A percentile compares a stretch with the other conserved stretches of the same genome.
Evolutionary conservation across 92 coral and sea anemone genomes (phyloP).

Genomic region (Scolanthus callimorphus): DNA sequence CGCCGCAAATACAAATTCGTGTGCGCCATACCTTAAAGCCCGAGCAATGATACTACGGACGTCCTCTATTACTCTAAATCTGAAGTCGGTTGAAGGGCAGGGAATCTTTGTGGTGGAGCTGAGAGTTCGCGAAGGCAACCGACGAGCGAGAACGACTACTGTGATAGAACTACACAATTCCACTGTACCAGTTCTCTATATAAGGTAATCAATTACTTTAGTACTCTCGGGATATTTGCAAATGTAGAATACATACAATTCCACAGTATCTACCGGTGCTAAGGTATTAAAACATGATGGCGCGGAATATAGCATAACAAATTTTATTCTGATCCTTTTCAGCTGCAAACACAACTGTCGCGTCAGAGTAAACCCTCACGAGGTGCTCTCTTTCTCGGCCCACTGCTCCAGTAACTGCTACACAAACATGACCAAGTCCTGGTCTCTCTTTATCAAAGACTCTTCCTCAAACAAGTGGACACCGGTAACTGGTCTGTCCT

Average conservation of each 20-base stretch:
- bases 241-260: too few relatives aligned
- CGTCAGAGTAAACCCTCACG: constrained; percentile 28
- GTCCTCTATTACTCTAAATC: constrained; percentile 1
- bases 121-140: constrained; percentile 30
- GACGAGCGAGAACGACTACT: constrained; percentile 23
- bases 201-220: constrained; percentile 25
- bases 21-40: background rate
- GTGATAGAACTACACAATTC: constrained; percentile 24
- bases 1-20: background rate
- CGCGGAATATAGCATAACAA: too few relatives aligned
- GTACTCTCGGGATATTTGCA: too few relatives aligned
- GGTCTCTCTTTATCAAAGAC: constrained; percentile 12
- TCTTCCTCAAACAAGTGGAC: constrained; percentile 16
- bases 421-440: background rate
- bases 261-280: too few relatives aligned
- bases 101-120: constrained; percentile 33
- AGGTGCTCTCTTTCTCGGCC: constrained; percentile 40
- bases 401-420: constrained; percentile 27
- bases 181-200: constrained; percentile 19
- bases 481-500: constrained; percentile 21
- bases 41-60: background rate
- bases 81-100: constrained; percentile 1
- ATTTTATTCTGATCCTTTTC: background rate
- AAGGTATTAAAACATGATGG: too few relatives aligned
- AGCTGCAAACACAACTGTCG: constrained; percentile 63